A percentile compares a stretch with the other conserved stretches of the same genome.
phyloP scores from a whole-genome alignment of 2,888 invertebrate species.

The Chloroclystis v-ata region DNA sequence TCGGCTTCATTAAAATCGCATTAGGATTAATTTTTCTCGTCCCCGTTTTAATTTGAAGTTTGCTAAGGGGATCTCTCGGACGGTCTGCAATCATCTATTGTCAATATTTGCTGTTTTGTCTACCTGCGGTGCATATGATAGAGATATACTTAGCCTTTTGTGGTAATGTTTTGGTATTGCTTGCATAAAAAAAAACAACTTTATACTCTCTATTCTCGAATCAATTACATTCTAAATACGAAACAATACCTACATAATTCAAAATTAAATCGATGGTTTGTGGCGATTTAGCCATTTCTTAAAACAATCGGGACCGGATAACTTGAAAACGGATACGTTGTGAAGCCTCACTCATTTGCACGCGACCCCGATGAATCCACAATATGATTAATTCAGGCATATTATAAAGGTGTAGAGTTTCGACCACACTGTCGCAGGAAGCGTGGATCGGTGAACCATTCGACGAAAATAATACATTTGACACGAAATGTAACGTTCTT shows the following conservation, averaged over 20 bases:
- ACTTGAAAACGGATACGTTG: constrained; percentile 65
- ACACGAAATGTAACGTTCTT: constrained; percentile 54
- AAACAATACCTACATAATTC: too few relatives aligned
- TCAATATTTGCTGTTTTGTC: constrained; percentile 71
- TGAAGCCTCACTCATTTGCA: constrained; percentile 74
- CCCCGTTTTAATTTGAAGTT: constrained; percentile 75
- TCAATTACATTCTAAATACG: too few relatives aligned
- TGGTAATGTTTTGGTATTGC: constrained; percentile 1
- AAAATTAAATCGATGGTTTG: too few relatives aligned
- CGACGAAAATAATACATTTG: constrained; percentile 68
- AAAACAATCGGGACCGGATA: constrained; percentile 16
- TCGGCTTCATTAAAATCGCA: constrained; percentile 78
- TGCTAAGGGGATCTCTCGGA: constrained; percentile 66
- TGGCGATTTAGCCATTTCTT: constrained; percentile 8
- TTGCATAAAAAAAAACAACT: too few relatives aligned
- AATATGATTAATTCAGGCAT: constrained; percentile 76
- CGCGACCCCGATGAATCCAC: constrained; percentile 71
- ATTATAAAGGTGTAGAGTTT: constrained; percentile 71
- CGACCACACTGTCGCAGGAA: constrained; percentile 78
- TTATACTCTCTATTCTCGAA: too few relatives aligned
- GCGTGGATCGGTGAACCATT: constrained; percentile 68
- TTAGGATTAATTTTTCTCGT: constrained; percentile 79
- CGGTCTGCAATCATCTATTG: constrained; percentile 71
- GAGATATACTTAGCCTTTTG: constrained; percentile 32
- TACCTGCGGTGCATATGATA: constrained; percentile 59